Conservation (phyloP, 1,140 invertebrate genomes). For the Contarinia nasturtii region DNA sequence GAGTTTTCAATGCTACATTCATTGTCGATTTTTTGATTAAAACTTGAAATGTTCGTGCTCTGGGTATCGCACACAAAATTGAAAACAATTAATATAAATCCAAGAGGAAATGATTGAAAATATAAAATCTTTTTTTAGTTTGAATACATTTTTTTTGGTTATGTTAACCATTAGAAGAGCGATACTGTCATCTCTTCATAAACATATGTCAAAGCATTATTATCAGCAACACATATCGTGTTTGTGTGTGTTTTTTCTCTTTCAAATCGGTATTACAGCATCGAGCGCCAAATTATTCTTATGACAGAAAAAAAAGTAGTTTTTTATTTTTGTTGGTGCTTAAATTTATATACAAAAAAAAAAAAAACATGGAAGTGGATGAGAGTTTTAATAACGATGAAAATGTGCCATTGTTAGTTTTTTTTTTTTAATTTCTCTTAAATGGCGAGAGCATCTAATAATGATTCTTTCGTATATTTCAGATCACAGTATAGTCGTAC, state of each 20-base stretch:
- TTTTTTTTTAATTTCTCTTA: background rate
- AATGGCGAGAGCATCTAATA: background rate
- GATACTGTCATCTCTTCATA: background rate
- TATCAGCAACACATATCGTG: background rate
- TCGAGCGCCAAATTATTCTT: too few species aligned
- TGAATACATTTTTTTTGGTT: too few species aligned
- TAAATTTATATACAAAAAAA: too few species aligned
- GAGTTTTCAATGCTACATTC: background rate
- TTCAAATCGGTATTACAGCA: too few species aligned
- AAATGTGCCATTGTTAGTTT: background rate
- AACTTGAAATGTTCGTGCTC: background rate
- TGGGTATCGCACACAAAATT: background rate
- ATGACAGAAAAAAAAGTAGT: too few species aligned
- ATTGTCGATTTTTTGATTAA: background rate
- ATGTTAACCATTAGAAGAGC: too few species aligned
- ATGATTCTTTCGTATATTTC: too few species aligned
- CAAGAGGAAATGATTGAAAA: background rate
- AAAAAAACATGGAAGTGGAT: background rate
- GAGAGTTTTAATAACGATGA: background rate
- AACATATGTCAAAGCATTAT: background rate
- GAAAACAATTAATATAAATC: background rate
- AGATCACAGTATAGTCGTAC: constrained; percentile 21
- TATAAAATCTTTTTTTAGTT: too few species aligned
- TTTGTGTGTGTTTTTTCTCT: background rate
- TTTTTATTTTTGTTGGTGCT: too few species aligned